Evolutionary conservation across 2,113 vertebrate genomes (phyloP).

Genomic region (Ptilonorhynchus violaceus): DNA sequence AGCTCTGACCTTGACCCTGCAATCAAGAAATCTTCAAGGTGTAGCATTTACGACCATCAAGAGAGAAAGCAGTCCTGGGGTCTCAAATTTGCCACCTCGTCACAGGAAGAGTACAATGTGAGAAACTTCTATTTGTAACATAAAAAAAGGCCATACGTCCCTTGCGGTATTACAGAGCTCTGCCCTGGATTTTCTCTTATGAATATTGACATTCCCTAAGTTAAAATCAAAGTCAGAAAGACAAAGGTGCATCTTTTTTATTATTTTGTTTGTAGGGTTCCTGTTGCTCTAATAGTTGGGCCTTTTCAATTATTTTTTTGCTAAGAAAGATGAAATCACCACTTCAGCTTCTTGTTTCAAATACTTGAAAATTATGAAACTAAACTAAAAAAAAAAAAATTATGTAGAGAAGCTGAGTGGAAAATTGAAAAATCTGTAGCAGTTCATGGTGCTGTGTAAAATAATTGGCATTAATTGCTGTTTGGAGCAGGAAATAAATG

Average conservation of each 20-base stretch:
- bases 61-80: not conserved
- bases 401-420: constrained; percentile 22
- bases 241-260: not conserved
- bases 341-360: not conserved
- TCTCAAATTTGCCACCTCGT: not conserved
- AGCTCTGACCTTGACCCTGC: not conserved
- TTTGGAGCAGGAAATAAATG: constrained; percentile 53
- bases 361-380: constrained; percentile 15
- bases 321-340: not conserved
- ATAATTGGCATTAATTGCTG: constrained; percentile 66
- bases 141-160: not conserved
- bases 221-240: not conserved
- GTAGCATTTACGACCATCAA: not conserved
- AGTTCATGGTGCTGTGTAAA: constrained; percentile 17
- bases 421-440: constrained; percentile 62
- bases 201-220: not conserved
- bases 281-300: not conserved
- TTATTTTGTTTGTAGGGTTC: not conserved
- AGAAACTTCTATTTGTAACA: not conserved
- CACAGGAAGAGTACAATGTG: not conserved
- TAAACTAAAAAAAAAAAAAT: not conserved
- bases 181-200: not conserved
- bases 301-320: not conserved
- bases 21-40: not conserved
- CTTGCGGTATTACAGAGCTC: not conserved